A percentile compares a stretch with the other conserved stretches of the same genome.
These are phyloP conservation scores for Rafetus swinhoei DNA, from an alignment of 2,113 vertebrate species.

Conservation along the genomic window DNA sequence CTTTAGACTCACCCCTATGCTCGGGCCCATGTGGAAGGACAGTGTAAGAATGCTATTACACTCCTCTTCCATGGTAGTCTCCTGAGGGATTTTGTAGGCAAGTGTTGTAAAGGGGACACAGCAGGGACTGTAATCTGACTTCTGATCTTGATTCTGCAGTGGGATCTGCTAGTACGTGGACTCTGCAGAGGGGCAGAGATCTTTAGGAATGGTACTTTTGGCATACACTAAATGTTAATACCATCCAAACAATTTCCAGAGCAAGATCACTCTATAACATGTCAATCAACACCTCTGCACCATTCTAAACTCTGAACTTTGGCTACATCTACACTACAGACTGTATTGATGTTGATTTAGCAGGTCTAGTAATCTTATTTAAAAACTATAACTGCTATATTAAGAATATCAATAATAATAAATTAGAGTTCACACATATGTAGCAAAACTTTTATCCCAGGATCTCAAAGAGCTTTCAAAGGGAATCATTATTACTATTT, in stretches of 20 bases:
- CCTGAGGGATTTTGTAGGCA: background rate
- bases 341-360: no score
- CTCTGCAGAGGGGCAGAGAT: background rate
- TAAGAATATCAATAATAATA: background rate
- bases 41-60: background rate
- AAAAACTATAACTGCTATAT: background rate
- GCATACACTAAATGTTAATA: background rate
- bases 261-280: background rate
- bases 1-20: background rate
- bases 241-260: background rate
- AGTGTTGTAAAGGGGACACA: background rate
- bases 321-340: no score
- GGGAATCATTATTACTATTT: background rate
- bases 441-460: background rate
- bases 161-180: background rate
- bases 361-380: background rate
- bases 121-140: background rate
- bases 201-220: background rate
- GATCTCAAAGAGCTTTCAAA: background rate
- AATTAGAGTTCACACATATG: background rate
- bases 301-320: background rate
- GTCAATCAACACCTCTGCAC: background rate
- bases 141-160: background rate
- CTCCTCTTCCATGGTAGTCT: background rate
- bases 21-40: background rate